A percentile compares a stretch with the other conserved stretches of the same genome.
Evolutionary conservation across 2,888 invertebrate species (phyloP).

Genomic region (Sminthurides aquaticus): DNA sequence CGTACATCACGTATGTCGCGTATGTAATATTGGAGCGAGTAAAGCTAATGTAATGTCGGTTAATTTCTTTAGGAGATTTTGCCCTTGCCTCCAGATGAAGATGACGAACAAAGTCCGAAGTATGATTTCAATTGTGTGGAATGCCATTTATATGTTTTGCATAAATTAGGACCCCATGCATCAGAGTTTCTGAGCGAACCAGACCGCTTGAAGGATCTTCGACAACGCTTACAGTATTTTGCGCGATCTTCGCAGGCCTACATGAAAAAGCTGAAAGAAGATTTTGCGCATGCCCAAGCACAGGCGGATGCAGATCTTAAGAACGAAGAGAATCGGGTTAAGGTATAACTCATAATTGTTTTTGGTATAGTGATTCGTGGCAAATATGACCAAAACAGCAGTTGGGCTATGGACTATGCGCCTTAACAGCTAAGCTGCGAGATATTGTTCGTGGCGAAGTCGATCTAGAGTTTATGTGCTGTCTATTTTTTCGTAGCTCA

Average conservation of each 20-base stretch:
- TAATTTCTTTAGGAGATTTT: slow-evolving; percentile 63
- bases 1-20: not conserved
- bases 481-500: slow-evolving; percentile 40
- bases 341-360: slow-evolving; percentile 48
- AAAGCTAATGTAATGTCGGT: not conserved
- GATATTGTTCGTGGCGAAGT: too few species aligned
- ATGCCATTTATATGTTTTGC: slow-evolving; percentile 69
- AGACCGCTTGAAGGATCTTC: slow-evolving; percentile 73
- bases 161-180: slow-evolving; percentile 68
- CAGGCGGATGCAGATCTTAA: slow-evolving; percentile 66
- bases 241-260: slow-evolving; percentile 85
- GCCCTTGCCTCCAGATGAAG: slow-evolving; percentile 66
- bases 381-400: too few species aligned
- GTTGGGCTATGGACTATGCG: too few species aligned
- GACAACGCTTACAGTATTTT: slow-evolving; percentile 79
- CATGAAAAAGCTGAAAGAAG: slow-evolving; percentile 63
- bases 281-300: slow-evolving; percentile 50
- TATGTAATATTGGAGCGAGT: not conserved
- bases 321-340: slow-evolving; percentile 69
- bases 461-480: not conserved
- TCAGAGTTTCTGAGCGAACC: slow-evolving; percentile 68
- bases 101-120: slow-evolving; percentile 52
- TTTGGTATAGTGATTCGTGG: not conserved
- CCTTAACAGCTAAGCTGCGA: too few species aligned
- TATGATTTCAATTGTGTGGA: slow-evolving; percentile 90